Evolutionary conservation across 2,888 invertebrate genomes (phyloP), one percentile per base, ranked within the genome.

Genomic region (Mylabris sibirica): DNA sequence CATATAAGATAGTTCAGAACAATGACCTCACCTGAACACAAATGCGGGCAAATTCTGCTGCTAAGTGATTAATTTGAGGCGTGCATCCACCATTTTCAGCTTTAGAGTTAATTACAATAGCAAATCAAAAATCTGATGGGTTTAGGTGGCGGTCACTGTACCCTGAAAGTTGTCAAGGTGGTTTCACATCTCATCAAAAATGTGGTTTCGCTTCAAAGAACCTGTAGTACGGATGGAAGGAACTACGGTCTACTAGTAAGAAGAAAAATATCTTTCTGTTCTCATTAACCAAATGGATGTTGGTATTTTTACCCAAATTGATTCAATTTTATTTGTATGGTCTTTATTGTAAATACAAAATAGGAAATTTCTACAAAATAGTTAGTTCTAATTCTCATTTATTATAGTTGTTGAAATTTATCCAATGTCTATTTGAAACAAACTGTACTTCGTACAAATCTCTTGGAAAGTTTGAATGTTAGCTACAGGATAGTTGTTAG

Each of bases 181-280:
- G 12, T 11, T 53, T 53, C 22, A n/a, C n/a, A 11, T 53, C 11
- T 22, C 53, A 53, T 53, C 53, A 53, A 22, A 67, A 65, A 70
- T 70, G 67, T 59, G 67, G 70, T 70, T 53, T 67, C 70, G 70
- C 70, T 70, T 70, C 61, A 67, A 60, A 67, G 65, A 61, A 35
- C 60, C 34, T 30, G 35, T 35, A 64, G 64, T 62, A 64, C 63
- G 35, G 30, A 41, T 22, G 53, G 8, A 49, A 66, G 68, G 68
- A 67, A 66, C 66, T 63, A 69, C 68, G 65, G 67, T 69, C 69
- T 65, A 65, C 69, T 65, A 65, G 67, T 72, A 30, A 67, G n/a
- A n/a, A n/a, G n/a, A 69, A 59, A 67, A 64, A 12, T 9, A 53
- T 22, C 22, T 41, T n/a, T 44, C 44, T 38, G 3, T 22, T 44